Percentiles rank a stretch among this genome's conserved stretches.
Conservation (phyloP, 2,113 vertebrate genomes). For the Onychostoma macrolepis region DNA sequence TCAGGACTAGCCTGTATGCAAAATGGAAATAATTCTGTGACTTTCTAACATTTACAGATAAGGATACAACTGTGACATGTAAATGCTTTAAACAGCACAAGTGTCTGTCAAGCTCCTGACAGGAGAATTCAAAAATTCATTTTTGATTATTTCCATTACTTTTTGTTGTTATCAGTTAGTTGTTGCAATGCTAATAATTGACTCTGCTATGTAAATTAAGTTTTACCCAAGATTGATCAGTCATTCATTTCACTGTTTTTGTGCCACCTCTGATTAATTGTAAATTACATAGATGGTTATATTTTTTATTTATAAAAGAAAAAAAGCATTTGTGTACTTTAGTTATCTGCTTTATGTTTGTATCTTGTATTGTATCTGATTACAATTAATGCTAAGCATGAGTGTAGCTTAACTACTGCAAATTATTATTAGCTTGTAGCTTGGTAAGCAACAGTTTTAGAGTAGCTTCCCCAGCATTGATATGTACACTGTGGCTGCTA, state of each 20-base stretch:
- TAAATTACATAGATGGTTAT: background rate
- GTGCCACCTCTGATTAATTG: background rate
- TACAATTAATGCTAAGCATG: background rate
- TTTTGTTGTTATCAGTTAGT: too few relatives aligned
- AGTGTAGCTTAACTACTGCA: background rate
- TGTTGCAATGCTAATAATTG: background rate
- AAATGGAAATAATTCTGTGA: too few relatives aligned
- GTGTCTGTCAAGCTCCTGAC: too few relatives aligned
- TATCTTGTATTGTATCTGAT: background rate
- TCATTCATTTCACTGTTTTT: background rate
- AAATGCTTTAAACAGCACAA: too few relatives aligned
- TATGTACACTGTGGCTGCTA: conserved; percentile 39
- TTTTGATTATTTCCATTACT: too few relatives aligned
- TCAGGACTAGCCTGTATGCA: too few relatives aligned
- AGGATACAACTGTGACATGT: too few relatives aligned
- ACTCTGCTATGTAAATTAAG: background rate
- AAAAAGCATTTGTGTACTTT: background rate
- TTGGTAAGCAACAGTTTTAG: background rate
- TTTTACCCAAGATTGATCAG: background rate
- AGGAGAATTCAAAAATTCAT: too few relatives aligned
- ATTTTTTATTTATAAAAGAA: background rate
- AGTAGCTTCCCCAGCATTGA: background rate
- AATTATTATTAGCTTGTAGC: background rate
- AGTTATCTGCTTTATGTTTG: background rate
- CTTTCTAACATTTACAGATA: too few relatives aligned